Percentiles rank a stretch among this genome's conserved stretches.
Conservation (phyloP, 1,140 invertebrate genomes). For the Drosophila orosa region DNA sequence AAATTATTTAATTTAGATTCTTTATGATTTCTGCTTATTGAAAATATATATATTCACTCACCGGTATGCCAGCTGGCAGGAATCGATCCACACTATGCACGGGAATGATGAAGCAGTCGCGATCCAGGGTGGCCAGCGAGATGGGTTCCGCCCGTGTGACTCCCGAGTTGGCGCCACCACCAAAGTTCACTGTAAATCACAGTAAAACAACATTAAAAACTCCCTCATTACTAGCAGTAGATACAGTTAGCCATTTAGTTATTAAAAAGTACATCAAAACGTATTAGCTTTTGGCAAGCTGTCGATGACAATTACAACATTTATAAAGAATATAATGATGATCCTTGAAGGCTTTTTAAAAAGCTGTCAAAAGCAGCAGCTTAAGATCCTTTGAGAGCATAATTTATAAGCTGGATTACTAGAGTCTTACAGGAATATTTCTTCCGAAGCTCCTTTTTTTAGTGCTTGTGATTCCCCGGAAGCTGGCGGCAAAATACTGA, state of each 20-base stretch:
- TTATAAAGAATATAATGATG: conserved; percentile 11
- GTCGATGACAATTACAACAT: conserved; percentile 23
- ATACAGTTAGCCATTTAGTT: conserved; percentile 31
- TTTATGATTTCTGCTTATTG: not conserved
- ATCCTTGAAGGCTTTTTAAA: not conserved
- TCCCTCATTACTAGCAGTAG: too few species aligned
- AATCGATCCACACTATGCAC: conserved; percentile 93
- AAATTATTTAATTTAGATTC: not conserved
- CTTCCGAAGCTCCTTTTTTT: conserved; percentile 12
- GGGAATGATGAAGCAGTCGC: conserved; percentile 95
- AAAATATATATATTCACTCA: conserved; percentile 82
- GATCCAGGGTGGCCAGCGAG: conserved; percentile 90
- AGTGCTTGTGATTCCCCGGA: conserved; percentile 17
- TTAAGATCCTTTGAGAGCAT: conserved; percentile 20
- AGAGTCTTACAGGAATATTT: not conserved
- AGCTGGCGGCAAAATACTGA: conserved; percentile 53
- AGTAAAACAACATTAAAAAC: conserved; percentile 2
- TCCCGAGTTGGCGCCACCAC: conserved; percentile 57
- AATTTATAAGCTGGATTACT: conserved; percentile 16
- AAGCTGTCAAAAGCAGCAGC: conserved; percentile 21
- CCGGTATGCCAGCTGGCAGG: conserved; percentile 93
- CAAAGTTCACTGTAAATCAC: conserved; percentile 73
- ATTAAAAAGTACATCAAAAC: conserved; percentile 14
- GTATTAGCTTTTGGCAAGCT: conserved; percentile 36
- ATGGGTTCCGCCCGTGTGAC: conserved; percentile 87